Base-by-base conservation (phyloP, 2,888 invertebrate genomes). In the Xestobium rufovillosum region DNA sequence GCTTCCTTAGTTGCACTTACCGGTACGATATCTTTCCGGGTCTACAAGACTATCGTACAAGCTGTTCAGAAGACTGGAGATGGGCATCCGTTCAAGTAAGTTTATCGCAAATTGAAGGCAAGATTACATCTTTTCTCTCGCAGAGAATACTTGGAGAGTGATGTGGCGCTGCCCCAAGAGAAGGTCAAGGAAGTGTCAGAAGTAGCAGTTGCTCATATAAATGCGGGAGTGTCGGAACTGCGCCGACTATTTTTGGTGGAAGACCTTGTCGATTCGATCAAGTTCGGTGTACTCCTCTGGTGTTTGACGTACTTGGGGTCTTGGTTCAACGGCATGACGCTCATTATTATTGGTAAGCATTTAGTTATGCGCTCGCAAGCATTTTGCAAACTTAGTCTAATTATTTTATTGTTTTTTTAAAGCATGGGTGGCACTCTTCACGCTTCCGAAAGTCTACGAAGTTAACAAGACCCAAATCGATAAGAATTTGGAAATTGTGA, bases 291-390 rank as follows among this genome's bases (percentile, higher is more conserved):
- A 53, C 73, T 92, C 59, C 76, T 97, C 65, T 97, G 95, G 95
- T 84, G 87, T 59, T 78, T 97, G 69, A 97, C 97, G 43, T 97
- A 96, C 69, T 76, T 97, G 59, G 97, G 97, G 60, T 84, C 94
- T 58, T 96, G 94, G 89, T 96, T 98, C 77, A 97, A 97, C 70
- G 97, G 96, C 68, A 89, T 97, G 83, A 95, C 96, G 54, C 81
- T 98, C 57, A 82, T 97, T 63, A 94, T 96, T 63, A 79, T 97
- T 62, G 87, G 95, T 92, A 65, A 69, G 75, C 60, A 19, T 19
- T n/a, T 19, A 19, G 23, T 19, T 19, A 8, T 6, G 23, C n/a
- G 6, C 23, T 19, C 6, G 23, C n/a, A 19, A 19, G 23, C 23
- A 19, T n/a, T n/a, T n/a, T n/a, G n/a, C n/a, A n/a, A n/a, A n/a